Evolutionary conservation across 2,113 vertebrate species (phyloP).

Genomic region (Dipodomys stephensi): DNA sequence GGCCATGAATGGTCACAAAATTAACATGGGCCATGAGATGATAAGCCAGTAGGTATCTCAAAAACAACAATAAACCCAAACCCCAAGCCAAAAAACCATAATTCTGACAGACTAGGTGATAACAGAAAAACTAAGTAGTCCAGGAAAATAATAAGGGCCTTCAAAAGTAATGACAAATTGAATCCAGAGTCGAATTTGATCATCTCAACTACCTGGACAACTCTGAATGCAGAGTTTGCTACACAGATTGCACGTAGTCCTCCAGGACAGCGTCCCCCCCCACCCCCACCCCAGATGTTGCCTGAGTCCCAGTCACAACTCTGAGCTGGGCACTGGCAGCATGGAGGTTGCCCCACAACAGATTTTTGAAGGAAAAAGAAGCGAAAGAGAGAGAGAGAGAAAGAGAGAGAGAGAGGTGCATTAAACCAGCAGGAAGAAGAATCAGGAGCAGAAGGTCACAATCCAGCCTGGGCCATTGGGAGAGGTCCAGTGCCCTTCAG

Average conservation of each 20-base stretch:
- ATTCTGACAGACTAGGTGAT: not conserved
- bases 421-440: not conserved
- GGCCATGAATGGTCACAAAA: too few species aligned
- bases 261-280: too few species aligned
- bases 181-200: not conserved
- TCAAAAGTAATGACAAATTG: not conserved
- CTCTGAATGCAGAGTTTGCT: not conserved
- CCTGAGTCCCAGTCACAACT: not conserved
- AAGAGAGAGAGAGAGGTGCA: not conserved
- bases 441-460: not conserved
- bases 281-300: not conserved
- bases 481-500: not conserved
- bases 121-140: not conserved
- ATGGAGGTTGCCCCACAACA: not conserved
- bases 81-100: not conserved
- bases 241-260: not conserved
- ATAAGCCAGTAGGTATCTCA: not conserved
- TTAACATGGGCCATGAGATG: too few species aligned
- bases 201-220: not conserved
- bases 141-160: not conserved
- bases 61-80: too few species aligned
- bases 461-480: not conserved
- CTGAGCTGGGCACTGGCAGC: fast-evolving
- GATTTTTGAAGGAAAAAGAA: not conserved
- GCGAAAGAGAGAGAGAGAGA: not conserved